phyloP scores from a whole-genome alignment of 2,797 vertebrate species.

The Rousettus madagascariensis region DNA sequence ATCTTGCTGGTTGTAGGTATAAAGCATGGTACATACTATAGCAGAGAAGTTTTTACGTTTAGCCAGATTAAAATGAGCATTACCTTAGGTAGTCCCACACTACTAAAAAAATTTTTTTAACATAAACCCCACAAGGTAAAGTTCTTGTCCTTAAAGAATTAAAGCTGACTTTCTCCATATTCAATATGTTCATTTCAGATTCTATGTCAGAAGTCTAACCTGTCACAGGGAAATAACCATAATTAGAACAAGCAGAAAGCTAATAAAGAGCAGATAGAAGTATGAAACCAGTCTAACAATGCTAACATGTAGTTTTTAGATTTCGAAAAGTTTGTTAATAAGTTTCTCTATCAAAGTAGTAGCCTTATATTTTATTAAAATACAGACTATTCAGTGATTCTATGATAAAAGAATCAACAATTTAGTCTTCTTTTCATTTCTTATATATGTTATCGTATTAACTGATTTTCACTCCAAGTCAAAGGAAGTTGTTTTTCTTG shows the following conservation, averaged over 20 bases:
- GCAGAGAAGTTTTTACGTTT: background rate
- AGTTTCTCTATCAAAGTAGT: slow-evolving; percentile 20
- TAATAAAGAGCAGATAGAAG: background rate
- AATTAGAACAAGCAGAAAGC: slow-evolving; percentile 2
- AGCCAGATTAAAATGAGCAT: background rate
- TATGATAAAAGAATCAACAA: background rate
- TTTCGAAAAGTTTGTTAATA: background rate
- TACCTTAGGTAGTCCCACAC: background rate
- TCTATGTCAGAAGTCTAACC: background rate
- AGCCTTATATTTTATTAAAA: slow-evolving; percentile 38
- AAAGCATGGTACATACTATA: background rate
- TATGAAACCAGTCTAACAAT: background rate
- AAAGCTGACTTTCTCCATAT: background rate
- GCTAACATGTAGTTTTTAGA: background rate
- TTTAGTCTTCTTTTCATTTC: background rate
- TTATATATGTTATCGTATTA: background rate
- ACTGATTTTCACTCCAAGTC: slow-evolving; percentile 17
- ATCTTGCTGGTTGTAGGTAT: background rate
- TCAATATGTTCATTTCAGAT: background rate
- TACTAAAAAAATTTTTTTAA: background rate
- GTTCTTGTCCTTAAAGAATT: background rate
- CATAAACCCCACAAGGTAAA: background rate
- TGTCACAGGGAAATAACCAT: background rate
- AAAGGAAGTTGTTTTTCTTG: background rate
- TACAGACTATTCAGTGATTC: slow-evolving; percentile 2